These are phyloP conservation scores for Haliclona indistincta DNA, from an alignment of 37 sponge, comb jelly and placozoan genomes.

Conservation along the genomic window DNA sequence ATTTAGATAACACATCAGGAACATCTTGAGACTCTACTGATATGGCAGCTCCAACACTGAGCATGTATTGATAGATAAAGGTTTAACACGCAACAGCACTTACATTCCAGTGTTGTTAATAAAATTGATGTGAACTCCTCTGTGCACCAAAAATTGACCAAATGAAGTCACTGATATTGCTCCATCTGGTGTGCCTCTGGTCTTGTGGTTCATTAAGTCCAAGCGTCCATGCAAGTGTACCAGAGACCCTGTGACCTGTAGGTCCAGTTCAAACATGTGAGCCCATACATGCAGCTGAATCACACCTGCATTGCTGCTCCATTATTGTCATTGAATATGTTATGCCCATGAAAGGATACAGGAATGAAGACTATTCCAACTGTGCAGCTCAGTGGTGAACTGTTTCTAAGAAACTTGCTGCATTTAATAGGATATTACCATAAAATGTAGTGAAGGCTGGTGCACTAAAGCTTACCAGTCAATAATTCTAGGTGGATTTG, in stretches of 20 bases:
- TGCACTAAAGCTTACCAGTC: too few relatives aligned
- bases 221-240: too few relatives aligned
- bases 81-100: slow-evolving; percentile 1
- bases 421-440: too few relatives aligned
- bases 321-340: slow-evolving; percentile 12
- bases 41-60: slow-evolving; percentile 69
- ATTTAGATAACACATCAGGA: slow-evolving; percentile 6
- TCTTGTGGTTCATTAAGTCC: slow-evolving; percentile 9
- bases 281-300: too few relatives aligned
- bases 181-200: slow-evolving; percentile 1
- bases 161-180: slow-evolving; percentile 28
- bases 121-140: slow-evolving; percentile 24
- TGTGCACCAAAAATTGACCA: slow-evolving; percentile 21
- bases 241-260: too few relatives aligned
- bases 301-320: too few relatives aligned
- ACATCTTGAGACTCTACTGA: slow-evolving; percentile 11
- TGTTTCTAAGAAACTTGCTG: too few relatives aligned
- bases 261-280: too few relatives aligned
- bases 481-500: too few relatives aligned
- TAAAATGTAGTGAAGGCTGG: too few relatives aligned
- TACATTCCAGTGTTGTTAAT: slow-evolving; percentile 47
- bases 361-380: slow-evolving; percentile 33
- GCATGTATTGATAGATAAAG: neutral
- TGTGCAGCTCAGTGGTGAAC: too few relatives aligned
- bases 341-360: slow-evolving; percentile 18